phyloP scores from a whole-genome alignment of 2,888 invertebrate species.

The Volucella inanis region DNA sequence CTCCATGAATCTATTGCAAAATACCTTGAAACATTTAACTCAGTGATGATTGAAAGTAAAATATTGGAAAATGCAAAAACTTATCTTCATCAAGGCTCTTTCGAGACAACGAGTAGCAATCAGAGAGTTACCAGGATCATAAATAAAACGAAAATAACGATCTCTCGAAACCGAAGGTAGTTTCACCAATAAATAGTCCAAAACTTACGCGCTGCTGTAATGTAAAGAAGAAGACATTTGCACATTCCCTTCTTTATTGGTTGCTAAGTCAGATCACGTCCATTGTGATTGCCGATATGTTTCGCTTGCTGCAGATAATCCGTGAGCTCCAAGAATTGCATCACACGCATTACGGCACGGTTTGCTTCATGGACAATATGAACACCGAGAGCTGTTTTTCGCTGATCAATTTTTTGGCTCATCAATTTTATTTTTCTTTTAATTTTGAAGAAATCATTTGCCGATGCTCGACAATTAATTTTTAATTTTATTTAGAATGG shows the following conservation, averaged over 20 bases:
- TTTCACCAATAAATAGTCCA: slow-evolving; percentile 61
- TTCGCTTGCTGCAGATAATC: slow-evolving; percentile 64
- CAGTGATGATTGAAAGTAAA: too few species aligned
- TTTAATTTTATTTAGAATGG: not conserved
- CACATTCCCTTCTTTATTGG: slow-evolving; percentile 54
- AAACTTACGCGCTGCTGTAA: slow-evolving; percentile 27
- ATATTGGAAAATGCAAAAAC: too few species aligned
- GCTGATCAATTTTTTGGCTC: slow-evolving; percentile 67
- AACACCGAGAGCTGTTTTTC: not conserved
- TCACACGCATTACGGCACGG: slow-evolving; percentile 67
- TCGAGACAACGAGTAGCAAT: too few species aligned
- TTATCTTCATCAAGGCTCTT: too few species aligned
- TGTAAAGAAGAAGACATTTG: slow-evolving; percentile 9
- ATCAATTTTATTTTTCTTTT: slow-evolving; percentile 53
- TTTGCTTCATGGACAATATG: slow-evolving; percentile 32
- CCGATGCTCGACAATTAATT: not conserved
- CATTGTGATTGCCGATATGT: slow-evolving; percentile 68
- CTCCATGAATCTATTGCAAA: too few species aligned
- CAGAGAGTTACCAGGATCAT: slow-evolving; percentile 14
- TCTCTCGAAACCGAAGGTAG: slow-evolving; percentile 37
- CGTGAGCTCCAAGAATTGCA: slow-evolving; percentile 72
- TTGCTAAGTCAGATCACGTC: slow-evolving; percentile 61
- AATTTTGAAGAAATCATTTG: not conserved
- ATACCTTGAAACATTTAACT: too few species aligned
- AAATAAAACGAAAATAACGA: slow-evolving; percentile 59